phyloP scores from a whole-genome alignment of 2,113 vertebrate genomes.

The Laticauda colubrina region DNA sequence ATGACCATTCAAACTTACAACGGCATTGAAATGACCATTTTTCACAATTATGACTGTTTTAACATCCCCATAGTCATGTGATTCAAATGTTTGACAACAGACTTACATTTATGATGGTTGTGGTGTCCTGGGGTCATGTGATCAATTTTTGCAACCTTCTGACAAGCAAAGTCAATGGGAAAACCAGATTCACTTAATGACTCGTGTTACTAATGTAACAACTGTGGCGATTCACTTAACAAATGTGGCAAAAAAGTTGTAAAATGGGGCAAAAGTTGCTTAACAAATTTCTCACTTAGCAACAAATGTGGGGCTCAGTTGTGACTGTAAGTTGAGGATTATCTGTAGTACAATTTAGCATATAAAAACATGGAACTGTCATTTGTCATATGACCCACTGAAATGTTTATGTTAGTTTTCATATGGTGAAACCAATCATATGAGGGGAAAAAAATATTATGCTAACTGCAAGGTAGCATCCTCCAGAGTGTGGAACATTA shows the following conservation, averaged over 20 bases:
- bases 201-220: neutral
- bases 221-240: neutral
- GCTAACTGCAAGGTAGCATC: neutral
- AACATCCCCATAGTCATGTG: neutral
- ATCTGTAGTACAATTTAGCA: neutral
- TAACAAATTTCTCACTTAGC: neutral
- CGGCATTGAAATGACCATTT: neutral
- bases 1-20: neutral
- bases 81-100: neutral
- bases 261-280: neutral
- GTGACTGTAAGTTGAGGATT: neutral
- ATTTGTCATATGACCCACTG: neutral
- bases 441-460: neutral
- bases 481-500: neutral
- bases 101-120: neutral
- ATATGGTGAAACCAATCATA: neutral
- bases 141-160: neutral
- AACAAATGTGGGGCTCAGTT: neutral
- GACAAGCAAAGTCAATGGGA: neutral
- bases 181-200: neutral
- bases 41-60: neutral
- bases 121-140: rapidly evolving
- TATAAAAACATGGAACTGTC: neutral
- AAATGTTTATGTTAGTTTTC: neutral
- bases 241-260: neutral